Evolutionary conservation across 2,797 vertebrate genomes (phyloP).

Genomic region (Oceanodroma leucorhoa): DNA sequence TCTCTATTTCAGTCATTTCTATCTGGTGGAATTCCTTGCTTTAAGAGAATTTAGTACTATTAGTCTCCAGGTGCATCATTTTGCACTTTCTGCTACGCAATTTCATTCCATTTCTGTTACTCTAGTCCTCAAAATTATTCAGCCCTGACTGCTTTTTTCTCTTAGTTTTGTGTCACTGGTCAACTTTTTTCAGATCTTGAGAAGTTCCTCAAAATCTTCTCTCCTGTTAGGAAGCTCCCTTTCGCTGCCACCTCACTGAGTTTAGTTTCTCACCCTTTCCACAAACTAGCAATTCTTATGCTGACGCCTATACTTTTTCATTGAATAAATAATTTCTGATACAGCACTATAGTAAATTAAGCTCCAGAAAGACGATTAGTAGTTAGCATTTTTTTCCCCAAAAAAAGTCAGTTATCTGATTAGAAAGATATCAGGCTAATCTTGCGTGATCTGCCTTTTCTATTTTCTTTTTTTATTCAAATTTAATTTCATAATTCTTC

Average conservation of each 20-base stretch:
- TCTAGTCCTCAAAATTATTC: neutral
- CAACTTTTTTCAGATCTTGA: neutral
- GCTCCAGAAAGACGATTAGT: neutral
- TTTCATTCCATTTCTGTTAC: constrained; percentile 26
- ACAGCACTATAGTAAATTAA: neutral
- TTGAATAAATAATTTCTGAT: constrained; percentile 2
- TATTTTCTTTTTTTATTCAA: neutral
- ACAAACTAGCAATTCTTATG: neutral
- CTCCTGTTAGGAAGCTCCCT: neutral
- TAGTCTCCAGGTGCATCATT: neutral
- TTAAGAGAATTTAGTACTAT: neutral
- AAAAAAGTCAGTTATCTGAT: neutral
- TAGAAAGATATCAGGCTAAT: neutral
- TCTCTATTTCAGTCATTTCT: neutral
- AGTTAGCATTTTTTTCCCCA: neutral
- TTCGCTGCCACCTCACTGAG: neutral
- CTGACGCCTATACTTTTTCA: neutral
- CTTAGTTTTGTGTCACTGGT: neutral
- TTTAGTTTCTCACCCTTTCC: neutral
- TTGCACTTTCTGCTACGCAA: neutral
- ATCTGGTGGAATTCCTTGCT: neutral
- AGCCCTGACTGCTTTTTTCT: neutral
- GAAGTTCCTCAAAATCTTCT: neutral
- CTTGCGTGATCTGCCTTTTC: neutral
- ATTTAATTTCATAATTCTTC: constrained; percentile 10